Percentiles rank a stretch among this genome's conserved stretches.
Conservation (phyloP, 2,888 invertebrate genomes). For the Trissoscelio sp. region DNA sequence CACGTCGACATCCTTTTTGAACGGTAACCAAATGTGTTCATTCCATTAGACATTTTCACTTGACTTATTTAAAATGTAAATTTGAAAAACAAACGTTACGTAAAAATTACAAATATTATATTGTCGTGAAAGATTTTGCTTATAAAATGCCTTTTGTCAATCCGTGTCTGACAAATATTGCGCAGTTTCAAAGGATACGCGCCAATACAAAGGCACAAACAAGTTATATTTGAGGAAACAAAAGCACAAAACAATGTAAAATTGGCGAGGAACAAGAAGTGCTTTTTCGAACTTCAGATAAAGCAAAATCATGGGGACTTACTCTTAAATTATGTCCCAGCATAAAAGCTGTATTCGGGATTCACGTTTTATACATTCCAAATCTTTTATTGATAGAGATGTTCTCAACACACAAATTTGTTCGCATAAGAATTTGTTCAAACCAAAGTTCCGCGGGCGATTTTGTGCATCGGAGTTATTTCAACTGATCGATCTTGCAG, state of each 20-base stretch:
- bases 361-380: not conserved
- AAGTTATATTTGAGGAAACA: constrained; percentile 8
- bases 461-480: not conserved
- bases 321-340: constrained; percentile 5
- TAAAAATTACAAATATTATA: not conserved
- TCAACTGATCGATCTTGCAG: not conserved
- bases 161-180: not conserved
- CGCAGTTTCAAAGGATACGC: not conserved
- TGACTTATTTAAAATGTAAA: not conserved
- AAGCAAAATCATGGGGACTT: constrained; percentile 13
- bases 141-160: constrained; percentile 1
- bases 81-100: not conserved
- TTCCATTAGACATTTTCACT: not conserved
- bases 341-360: not conserved
- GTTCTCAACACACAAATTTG: not conserved
- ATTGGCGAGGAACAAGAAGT: constrained; percentile 19
- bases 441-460: constrained; percentile 9
- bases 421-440: not conserved
- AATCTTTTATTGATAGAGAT: constrained; percentile 1
- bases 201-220: constrained; percentile 8
- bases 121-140: not conserved
- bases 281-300: constrained; percentile 13
- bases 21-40: not conserved
- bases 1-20: not conserved
- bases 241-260: constrained; percentile 3